Conservation (phyloP, 2,888 invertebrate species). For the Drosophila merina region DNA sequence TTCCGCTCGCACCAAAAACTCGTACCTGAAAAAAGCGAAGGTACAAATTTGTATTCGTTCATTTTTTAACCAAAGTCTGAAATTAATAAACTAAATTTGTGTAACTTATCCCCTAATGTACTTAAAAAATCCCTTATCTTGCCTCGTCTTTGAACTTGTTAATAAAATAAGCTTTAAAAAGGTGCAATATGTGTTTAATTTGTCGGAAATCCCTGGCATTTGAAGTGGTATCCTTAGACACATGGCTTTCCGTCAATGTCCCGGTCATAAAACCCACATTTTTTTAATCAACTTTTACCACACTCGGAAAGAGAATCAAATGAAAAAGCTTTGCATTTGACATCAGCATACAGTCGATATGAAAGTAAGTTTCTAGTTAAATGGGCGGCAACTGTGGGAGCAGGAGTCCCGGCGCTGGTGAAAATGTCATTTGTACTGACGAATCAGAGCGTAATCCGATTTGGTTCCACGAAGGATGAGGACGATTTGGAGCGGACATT, state of each 20-base stretch:
- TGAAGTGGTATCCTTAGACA: no score
- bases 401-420: constrained; percentile 11
- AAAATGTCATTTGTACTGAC: constrained; percentile 41
- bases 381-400: constrained; percentile 6
- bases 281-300: not conserved
- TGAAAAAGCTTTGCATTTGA: not conserved
- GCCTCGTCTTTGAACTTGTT: no score
- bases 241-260: not conserved
- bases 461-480: constrained; percentile 13
- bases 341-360: constrained; percentile 17
- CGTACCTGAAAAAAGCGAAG: no score
- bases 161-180: no score
- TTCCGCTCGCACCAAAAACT: not conserved
- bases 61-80: no score
- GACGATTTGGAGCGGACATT: constrained; percentile 40
- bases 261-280: not conserved
- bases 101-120: no score
- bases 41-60: no score
- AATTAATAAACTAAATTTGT: no score
- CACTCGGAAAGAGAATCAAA: constrained; percentile 9
- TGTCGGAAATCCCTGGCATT: no score
- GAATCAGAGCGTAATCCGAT: constrained; percentile 25
- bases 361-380: constrained; percentile 20
- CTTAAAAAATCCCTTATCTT: no score
- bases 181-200: no score